Base-by-base conservation (phyloP, 2,113 vertebrate genomes). In the Physeter macrocephalus region DNA sequence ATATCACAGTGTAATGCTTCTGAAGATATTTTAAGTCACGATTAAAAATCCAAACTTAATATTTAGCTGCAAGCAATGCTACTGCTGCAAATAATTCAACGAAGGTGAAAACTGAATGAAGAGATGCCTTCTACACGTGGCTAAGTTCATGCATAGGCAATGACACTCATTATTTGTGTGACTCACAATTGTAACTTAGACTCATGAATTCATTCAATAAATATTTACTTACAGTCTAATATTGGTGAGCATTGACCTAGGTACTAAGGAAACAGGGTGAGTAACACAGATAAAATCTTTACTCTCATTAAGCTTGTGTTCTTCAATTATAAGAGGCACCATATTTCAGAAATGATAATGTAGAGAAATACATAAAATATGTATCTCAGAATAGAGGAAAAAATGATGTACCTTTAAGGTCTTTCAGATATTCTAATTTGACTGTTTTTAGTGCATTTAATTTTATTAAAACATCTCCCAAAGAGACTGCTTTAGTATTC, bases 31-130 rank as follows among this genome's bases (percentile, higher is more conserved):
- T 90, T 64, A 88, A 57, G 9, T 90, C 66, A 59, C 34, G 74
- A 74, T 78, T 81, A 52, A 93, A 96, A 88, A 71, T 43, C 18
- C 14, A 75, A 74, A 88, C 6, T 90, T 87, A 83, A 95, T 88
- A 83, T 29, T 72, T 75, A 66, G 34, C n/a, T 15, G 13, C n/a
- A 78, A 83, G 67, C 5, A 71, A 29, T 43, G 67, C 14, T 83
- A 57, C 17, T 21, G 75, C 36, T 62, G 36, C 39, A 59, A 74
- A 72, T 61, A 71, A 64, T 52, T 62, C 20, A 69, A 12, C 18
- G 1, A 21, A 89, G 31, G 34, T 36, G 14, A 77, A 83, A 90
- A 29, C 0, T 20, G 36, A 54, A 69, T n/a, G 62, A 57, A 36
- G 23, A 27, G 12, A 43, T 67, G 25, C 41, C 29, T 61, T 43